A percentile compares a stretch with the other conserved stretches of the same genome.
Conservation (phyloP, 2,797 vertebrate genomes). For the Melanotaenia boesemani region DNA sequence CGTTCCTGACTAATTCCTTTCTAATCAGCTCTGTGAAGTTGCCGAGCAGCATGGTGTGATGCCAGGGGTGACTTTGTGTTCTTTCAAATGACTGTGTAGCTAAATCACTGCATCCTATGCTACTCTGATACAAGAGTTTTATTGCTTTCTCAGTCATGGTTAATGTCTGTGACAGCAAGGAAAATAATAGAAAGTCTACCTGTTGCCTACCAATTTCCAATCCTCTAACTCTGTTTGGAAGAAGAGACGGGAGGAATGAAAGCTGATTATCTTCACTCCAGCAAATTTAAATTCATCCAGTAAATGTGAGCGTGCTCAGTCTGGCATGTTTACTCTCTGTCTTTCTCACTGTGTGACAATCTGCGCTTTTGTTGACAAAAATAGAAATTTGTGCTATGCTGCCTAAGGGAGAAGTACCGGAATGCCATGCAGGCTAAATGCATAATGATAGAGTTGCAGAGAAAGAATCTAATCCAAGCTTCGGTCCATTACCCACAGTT, state of each 20-base stretch:
- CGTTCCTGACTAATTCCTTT: constrained; percentile 25
- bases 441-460: constrained; percentile 9
- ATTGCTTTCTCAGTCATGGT: constrained; percentile 63
- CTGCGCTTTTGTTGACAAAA: constrained; percentile 26
- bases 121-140: constrained; percentile 32
- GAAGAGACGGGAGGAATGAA: constrained; percentile 48
- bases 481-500: background rate
- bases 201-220: constrained; percentile 58
- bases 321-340: constrained; percentile 34
- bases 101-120: constrained; percentile 58
- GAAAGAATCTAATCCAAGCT: constrained; percentile 11
- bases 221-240: constrained; percentile 42
- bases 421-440: background rate
- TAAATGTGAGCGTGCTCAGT: constrained; percentile 24
- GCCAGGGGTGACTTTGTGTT: constrained; percentile 38
- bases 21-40: constrained; percentile 53
- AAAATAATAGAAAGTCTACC: constrained; percentile 67
- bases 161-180: constrained; percentile 69
- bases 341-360: constrained; percentile 22
- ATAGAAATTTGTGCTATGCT: constrained; percentile 33
- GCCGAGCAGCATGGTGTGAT: constrained; percentile 13
- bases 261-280: constrained; percentile 58
- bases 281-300: constrained; percentile 41
- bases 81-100: constrained; percentile 50
- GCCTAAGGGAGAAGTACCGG: background rate